phyloP scores from a whole-genome alignment of 2,113 vertebrate genomes.

The Orientallactaga bullata region DNA sequence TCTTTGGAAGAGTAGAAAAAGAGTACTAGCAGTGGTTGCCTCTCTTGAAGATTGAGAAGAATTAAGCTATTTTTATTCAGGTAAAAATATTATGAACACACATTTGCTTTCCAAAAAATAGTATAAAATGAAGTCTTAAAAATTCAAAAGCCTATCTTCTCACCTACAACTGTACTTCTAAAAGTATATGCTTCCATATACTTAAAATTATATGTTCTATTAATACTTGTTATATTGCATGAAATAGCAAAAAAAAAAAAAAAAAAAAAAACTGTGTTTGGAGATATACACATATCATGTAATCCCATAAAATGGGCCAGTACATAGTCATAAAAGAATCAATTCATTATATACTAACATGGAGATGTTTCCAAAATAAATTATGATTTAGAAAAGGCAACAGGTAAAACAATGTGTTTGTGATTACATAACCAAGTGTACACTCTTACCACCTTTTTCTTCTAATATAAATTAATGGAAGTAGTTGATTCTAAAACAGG shows the following conservation, averaged over 20 bases:
- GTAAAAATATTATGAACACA: not conserved
- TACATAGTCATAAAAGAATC: not conserved
- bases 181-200: not conserved
- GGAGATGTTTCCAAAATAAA: constrained; percentile 12
- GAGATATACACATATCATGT: not conserved
- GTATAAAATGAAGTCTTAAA: constrained; percentile 6
- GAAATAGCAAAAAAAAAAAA: not conserved
- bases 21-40: not conserved
- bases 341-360: not conserved
- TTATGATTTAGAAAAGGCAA: not conserved
- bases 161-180: not conserved
- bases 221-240: not conserved
- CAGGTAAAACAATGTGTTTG: not conserved
- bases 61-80: constrained; percentile 14
- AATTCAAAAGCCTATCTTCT: constrained; percentile 2
- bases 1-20: not conserved
- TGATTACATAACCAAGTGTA: not conserved
- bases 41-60: not conserved
- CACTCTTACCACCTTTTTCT: not conserved
- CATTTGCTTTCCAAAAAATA: not conserved
- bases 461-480: not conserved
- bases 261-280: not conserved
- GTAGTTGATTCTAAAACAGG: not conserved
- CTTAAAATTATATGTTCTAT: not conserved
- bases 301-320: not conserved